Evolutionary conservation across 2,113 vertebrate genomes (phyloP), one percentile per base, ranked within the genome.

Genomic region (Antigone vipio): DNA sequence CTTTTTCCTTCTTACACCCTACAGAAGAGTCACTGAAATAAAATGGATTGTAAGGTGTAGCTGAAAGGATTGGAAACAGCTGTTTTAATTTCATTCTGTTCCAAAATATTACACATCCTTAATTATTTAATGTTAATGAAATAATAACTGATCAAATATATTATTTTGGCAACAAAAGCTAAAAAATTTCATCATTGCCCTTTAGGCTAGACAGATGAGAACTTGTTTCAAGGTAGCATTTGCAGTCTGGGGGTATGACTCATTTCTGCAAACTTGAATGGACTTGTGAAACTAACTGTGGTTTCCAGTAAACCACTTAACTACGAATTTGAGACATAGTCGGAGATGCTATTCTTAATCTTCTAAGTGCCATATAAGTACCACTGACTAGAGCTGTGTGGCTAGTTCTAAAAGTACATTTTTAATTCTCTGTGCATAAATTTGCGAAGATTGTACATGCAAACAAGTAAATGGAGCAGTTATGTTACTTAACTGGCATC

Each of bases 261-360:
- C 63, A 86, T 92, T 80, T 90, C 78, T 94, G 40, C 40, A 74
- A 50, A 67, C 82, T 59, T 90, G 96, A 95, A 71, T 40, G 60
- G 79, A 56, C 90, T 84, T 92, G 90, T 59, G 64, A 52, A 92
- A 60, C 81, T 71, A 74, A n/a, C 55, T 94, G 72, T 20, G 35
- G 63, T 73, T 96, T 83, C 42, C 79, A 24, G 45, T 88, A 69
- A 88, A 73, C 20, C 55, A 63, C 85, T 75, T 82, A 75, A 88
- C 45, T 82, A 32, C 1, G 3, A 56, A 72, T 78, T 85, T 67
- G 85, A 89, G 81, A 59, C 59, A 34, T 73, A 42, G 47, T 7
- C 88, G 30, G 49, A 83, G 59, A 66, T 88, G 55, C 7, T 88
- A 0, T 77, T 89, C 30, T 72, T 91, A 11, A 62, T 66, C 47